phyloP scores from a whole-genome alignment of 2,113 vertebrate genomes.

The Hippopotamus amphibius region DNA sequence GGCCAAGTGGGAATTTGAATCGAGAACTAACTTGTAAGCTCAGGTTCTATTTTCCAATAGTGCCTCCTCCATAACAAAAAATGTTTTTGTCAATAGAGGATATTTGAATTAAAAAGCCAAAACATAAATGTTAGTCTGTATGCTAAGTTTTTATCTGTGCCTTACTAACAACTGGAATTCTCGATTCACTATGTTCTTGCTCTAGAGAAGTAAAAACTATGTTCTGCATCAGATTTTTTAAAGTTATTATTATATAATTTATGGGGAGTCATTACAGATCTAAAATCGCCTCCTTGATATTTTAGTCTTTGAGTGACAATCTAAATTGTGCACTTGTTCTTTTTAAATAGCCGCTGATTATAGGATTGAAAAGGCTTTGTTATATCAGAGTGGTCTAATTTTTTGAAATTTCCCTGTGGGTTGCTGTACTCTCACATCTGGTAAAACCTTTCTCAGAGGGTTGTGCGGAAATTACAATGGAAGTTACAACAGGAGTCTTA shows the following conservation, averaged over 20 bases:
- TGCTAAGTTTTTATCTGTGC: constrained; percentile 7
- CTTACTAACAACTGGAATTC: constrained; percentile 32
- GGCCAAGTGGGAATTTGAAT: neutral
- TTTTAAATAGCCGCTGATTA: constrained; percentile 74
- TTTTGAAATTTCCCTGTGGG: constrained; percentile 31
- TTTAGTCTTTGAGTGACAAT: constrained; percentile 58
- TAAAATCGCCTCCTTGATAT: constrained; percentile 45
- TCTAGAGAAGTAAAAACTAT: neutral
- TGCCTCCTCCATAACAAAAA: neutral
- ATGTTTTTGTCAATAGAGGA: neutral
- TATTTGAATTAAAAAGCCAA: constrained; percentile 23
- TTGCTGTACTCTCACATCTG: constrained; percentile 49
- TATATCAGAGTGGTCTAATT: constrained; percentile 56
- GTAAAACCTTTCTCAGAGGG: constrained; percentile 34
- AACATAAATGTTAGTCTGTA: neutral
- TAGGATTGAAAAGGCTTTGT: constrained; percentile 62
- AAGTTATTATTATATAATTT: constrained; percentile 53
- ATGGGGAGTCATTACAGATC: neutral
- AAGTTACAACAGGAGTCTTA: constrained; percentile 42
- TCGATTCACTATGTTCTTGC: constrained; percentile 2
- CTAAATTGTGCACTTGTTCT: constrained; percentile 71
- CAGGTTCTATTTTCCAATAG: neutral
- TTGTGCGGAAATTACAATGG: constrained; percentile 29
- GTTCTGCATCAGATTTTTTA: neutral
- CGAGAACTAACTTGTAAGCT: neutral